A percentile compares a stretch with the other conserved stretches of the same genome.
These are phyloP conservation scores for Melinopterus prodromus DNA, from an alignment of 2,888 invertebrate species.

Conservation along the genomic window DNA sequence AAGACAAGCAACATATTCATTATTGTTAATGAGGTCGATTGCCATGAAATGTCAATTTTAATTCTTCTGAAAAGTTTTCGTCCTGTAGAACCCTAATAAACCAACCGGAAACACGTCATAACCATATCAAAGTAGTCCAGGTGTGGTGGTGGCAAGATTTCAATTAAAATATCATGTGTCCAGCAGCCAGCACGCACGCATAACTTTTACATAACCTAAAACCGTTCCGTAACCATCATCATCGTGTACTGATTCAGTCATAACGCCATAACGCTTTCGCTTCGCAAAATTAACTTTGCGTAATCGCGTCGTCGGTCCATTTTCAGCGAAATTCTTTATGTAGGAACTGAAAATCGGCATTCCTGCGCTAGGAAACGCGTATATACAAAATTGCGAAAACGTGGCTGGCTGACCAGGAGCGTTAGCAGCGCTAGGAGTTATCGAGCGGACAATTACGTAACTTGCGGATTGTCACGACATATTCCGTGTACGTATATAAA, in stretches of 20 bases:
- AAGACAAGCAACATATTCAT: no score
- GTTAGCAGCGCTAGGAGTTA: background rate
- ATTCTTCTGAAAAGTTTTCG: no score
- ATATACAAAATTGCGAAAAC: background rate
- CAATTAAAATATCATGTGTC: no score
- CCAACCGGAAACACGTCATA: no score
- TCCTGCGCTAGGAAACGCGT: background rate
- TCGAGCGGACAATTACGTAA: slow-evolving; percentile 34
- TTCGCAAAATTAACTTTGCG: background rate
- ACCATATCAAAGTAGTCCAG: no score
- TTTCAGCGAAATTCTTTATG: background rate
- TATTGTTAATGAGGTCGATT: no score
- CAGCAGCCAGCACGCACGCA: no score
- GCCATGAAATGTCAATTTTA: no score
- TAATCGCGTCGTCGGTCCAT: background rate
- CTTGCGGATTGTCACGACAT: slow-evolving; percentile 40
- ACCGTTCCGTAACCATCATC: background rate
- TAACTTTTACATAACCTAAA: background rate
- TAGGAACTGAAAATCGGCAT: background rate
- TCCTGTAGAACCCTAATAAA: no score
- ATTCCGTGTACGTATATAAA: slow-evolving; percentile 38
- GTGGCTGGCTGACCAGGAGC: background rate
- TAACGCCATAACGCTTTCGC: background rate
- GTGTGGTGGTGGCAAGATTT: no score
- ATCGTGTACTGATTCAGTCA: background rate